These are phyloP conservation scores for Sitobion miscanthi DNA, from an alignment of 1,140 invertebrate species.

Conservation along the genomic window DNA sequence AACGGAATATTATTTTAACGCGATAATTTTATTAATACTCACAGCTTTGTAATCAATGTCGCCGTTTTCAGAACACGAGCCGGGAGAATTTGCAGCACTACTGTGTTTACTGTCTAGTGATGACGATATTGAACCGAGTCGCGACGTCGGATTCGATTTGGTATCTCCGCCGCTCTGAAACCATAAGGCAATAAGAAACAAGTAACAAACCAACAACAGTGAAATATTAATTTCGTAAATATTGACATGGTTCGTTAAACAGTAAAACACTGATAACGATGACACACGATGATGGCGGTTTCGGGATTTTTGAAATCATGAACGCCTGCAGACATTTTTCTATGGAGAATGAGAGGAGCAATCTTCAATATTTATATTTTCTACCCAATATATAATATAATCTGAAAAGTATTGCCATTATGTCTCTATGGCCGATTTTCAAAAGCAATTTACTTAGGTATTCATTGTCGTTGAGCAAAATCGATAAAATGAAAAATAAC, in stretches of 20 bases:
- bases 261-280: neutral
- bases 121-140: conserved; percentile 68
- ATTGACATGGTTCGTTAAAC: too few species aligned
- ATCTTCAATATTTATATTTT: neutral
- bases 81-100: conserved; percentile 61
- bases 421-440: too few species aligned
- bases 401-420: too few species aligned
- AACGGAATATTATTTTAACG: conserved; percentile 59
- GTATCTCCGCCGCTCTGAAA: conserved; percentile 78
- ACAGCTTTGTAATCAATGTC: conserved; percentile 83
- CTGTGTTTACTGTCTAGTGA: conserved; percentile 65
- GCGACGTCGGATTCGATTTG: conserved; percentile 69
- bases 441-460: too few species aligned
- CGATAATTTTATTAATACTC: neutral
- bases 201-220: neutral
- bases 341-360: neutral
- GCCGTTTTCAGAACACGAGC: conserved; percentile 72
- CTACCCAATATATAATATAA: too few species aligned
- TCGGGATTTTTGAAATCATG: neutral
- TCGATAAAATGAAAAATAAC: too few species aligned
- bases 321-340: neutral
- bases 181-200: conserved; percentile 52
- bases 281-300: neutral
- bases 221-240: neutral
- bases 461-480: too few species aligned